Evolutionary conservation across 2,888 invertebrate genomes (phyloP).

Genomic region (Apomyelois bistriatella): DNA sequence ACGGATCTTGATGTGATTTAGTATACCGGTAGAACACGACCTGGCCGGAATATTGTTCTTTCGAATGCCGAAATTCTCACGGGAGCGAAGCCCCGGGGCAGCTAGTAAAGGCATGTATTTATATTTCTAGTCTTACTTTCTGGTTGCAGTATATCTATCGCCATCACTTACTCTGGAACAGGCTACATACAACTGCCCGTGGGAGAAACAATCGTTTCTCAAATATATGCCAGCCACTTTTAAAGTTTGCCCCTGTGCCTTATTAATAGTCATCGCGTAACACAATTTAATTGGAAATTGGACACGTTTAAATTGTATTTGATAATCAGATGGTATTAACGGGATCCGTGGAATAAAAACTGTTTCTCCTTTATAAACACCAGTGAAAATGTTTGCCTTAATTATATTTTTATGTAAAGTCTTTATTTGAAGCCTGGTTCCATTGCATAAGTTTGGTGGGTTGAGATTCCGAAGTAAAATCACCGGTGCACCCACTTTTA

Average conservation of each 20-base stretch:
- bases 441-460: constrained; percentile 2
- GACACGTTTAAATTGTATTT: not conserved
- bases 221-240: not conserved
- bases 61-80: too few relatives aligned
- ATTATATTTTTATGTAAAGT: constrained; percentile 38
- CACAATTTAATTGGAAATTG: not conserved
- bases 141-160: not conserved
- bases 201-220: not conserved
- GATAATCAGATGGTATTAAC: constrained; percentile 38
- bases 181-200: not conserved
- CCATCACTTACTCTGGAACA: not conserved
- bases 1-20: too few relatives aligned
- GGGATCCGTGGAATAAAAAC: not conserved
- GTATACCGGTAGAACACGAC: too few relatives aligned
- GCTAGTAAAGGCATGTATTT: too few relatives aligned
- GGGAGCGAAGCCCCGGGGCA: too few relatives aligned
- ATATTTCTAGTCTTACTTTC: not conserved
- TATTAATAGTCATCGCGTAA: not conserved
- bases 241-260: not conserved
- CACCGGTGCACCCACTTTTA: constrained; percentile 23
- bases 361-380: not conserved
- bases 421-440: constrained; percentile 1
- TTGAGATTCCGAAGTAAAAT: not conserved
- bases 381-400: not conserved
- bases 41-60: too few relatives aligned